phyloP scores from a whole-genome alignment of 2,888 invertebrate genomes.

The Sphinx pinastri region DNA sequence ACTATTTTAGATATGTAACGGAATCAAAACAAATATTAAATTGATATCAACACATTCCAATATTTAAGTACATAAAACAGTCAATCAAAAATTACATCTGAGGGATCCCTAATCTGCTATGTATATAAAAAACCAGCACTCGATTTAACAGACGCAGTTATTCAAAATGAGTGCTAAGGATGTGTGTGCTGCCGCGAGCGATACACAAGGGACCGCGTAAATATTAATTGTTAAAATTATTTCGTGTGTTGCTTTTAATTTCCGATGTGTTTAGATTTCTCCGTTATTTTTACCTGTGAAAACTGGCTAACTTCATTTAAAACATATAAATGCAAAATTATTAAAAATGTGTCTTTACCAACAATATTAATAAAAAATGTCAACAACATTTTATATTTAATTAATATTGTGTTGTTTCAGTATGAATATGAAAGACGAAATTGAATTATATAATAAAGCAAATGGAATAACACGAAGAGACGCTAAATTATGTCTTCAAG shows the following conservation, averaged over 20 bases:
- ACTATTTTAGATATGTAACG: too few relatives aligned
- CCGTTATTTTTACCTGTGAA: too few relatives aligned
- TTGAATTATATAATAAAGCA: conserved; percentile 6
- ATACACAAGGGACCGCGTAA: background rate
- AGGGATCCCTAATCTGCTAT: background rate
- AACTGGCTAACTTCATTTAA: too few relatives aligned
- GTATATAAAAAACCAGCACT: background rate
- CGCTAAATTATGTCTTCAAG: conserved; percentile 1
- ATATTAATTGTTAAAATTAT: background rate
- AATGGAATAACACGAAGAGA: conserved; percentile 21
- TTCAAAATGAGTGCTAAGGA: conserved; percentile 3
- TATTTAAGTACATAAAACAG: background rate
- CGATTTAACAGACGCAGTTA: background rate
- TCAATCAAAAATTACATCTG: background rate
- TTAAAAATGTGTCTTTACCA: too few relatives aligned
- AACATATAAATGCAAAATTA: too few relatives aligned
- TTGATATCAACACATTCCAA: background rate
- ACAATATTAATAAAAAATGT: too few relatives aligned
- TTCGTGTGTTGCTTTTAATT: too few relatives aligned
- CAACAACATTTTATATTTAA: too few relatives aligned
- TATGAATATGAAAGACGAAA: conserved; percentile 24
- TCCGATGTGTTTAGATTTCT: too few relatives aligned
- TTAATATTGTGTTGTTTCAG: conserved; percentile 15
- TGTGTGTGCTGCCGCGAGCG: background rate
- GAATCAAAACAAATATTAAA: too few relatives aligned